Conservation (phyloP, 2,113 vertebrate genomes). For the Cephalopholis sonnerati region DNA sequence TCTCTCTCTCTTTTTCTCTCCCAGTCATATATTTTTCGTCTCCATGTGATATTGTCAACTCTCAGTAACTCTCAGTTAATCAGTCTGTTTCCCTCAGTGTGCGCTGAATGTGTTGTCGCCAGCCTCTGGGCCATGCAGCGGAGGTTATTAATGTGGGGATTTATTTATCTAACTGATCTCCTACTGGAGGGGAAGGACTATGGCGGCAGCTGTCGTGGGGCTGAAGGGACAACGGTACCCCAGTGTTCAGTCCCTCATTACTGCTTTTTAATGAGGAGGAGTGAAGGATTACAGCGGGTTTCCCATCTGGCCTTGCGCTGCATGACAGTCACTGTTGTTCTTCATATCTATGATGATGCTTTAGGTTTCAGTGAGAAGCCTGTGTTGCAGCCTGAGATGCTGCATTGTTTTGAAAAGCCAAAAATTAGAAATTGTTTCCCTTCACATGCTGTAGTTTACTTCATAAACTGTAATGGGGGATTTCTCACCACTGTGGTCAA, state of each 20-base stretch:
- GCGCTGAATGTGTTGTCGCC: conserved; percentile 23
- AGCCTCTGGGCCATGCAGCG: conserved; percentile 22
- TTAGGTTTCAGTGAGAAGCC: conserved; percentile 27
- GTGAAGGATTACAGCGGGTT: conserved; percentile 70
- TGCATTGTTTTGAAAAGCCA: conserved; percentile 19
- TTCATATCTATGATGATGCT: conserved; percentile 25
- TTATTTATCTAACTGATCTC: conserved; percentile 77
- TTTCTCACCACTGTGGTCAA: not conserved
- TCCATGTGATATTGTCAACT: conserved; percentile 28
- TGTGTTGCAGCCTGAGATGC: not conserved
- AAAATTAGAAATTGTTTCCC: conserved; percentile 1
- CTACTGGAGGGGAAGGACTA: conserved; percentile 32
- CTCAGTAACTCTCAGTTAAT: conserved; percentile 33
- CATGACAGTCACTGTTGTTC: conserved; percentile 38
- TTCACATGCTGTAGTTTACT: not conserved
- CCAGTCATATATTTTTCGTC: not conserved
- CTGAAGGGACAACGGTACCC: conserved; percentile 48
- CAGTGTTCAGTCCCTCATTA: conserved; percentile 75
- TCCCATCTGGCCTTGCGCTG: conserved; percentile 63
- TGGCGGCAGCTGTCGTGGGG: conserved; percentile 71
- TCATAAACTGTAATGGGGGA: not conserved
- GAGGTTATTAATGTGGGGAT: conserved; percentile 69
- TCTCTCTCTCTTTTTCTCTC: not conserved
- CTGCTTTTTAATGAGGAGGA: conserved; percentile 76
- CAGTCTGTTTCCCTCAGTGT: conserved; percentile 24